Base-by-base conservation (phyloP, 2,888 invertebrate genomes). In the Taphrorychus bicolor region DNA sequence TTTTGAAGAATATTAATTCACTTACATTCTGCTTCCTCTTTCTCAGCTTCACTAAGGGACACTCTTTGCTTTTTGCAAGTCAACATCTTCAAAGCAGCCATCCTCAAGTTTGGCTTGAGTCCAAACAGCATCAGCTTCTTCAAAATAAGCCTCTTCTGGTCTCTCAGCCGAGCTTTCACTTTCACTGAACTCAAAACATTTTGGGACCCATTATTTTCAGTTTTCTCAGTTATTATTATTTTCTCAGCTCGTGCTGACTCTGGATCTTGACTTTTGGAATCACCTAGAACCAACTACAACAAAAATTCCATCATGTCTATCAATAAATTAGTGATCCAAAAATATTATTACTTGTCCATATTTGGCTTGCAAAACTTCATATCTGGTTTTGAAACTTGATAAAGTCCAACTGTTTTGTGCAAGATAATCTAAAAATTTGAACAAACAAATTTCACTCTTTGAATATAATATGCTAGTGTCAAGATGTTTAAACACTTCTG, bases 381-480 rank as follows among this genome's bases (percentile, higher is more conserved):
- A 84, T 73, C 82, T 79, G 57, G 80, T 80, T 74, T 84, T 83
- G 73, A 83, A 85, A 75, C 84, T 85, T 62, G 83, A 82, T 67
- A 84, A 76, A 72, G 84, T 82, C 75, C 85, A 83, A 70, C 83
- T 84, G 75, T 85, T 84, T 72, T 85, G 69, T 52, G 80, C 76
- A 70, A 83, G 75, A 73, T 78, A 78, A 71, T 81, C 79, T 59
- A 89, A 79, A 60, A 88, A 80, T 67, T 84, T 82, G 76, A 85
- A 87, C 59, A 88, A 82, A 74, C 86, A 86, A 49, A 85, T 79
- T 74, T 87, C 87, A 74, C 87, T 87, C 61, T 85, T 84, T 16
- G 82, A 82, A 76, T 87, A 87, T 57, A 89, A 80, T 45, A 84
- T 83, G 70, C 87, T 86, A 22, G 81, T 84, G 71, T 88, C 86